phyloP scores from a whole-genome alignment of 2,113 vertebrate species.

The Hystrix brachyura region DNA sequence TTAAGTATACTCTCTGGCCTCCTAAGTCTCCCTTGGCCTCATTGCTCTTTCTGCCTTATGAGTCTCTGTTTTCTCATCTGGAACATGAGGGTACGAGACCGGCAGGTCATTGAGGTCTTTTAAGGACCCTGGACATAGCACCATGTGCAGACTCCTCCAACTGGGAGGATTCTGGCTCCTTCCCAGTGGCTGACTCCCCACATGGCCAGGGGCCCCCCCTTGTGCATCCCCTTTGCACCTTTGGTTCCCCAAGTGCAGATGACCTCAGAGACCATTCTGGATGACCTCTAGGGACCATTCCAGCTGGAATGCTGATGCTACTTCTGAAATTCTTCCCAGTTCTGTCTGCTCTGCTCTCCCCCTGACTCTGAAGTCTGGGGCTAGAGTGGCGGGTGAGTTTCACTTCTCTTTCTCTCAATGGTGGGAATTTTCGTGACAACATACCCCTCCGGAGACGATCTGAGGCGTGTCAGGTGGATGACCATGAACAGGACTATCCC shows the following conservation, averaged over 20 bases:
- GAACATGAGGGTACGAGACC: conserved; percentile 29
- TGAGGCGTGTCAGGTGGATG: background rate
- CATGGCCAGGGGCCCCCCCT: background rate
- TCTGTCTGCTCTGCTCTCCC: background rate
- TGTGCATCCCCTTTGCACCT: background rate
- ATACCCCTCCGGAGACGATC: background rate
- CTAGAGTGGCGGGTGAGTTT: background rate
- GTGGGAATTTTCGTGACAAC: conserved; percentile 29
- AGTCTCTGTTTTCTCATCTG: conserved; percentile 68
- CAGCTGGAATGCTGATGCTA: background rate
- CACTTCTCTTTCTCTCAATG: conserved; percentile 5
- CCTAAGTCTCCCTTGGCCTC: conserved; percentile 13
- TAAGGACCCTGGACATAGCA: background rate
- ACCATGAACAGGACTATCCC: background rate
- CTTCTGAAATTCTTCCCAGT: background rate
- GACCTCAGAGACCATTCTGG: background rate
- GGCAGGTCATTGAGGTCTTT: background rate
- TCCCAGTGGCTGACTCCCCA: background rate
- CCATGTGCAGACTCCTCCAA: background rate
- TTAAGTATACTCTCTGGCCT: conserved; percentile 45
- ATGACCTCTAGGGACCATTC: background rate
- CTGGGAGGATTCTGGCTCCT: background rate
- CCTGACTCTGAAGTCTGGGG: background rate
- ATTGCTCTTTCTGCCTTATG: conserved; percentile 50
- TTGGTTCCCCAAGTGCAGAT: background rate